Evolutionary conservation across 1,140 invertebrate genomes (phyloP).

Genomic region (Reticulitermes speratus): DNA sequence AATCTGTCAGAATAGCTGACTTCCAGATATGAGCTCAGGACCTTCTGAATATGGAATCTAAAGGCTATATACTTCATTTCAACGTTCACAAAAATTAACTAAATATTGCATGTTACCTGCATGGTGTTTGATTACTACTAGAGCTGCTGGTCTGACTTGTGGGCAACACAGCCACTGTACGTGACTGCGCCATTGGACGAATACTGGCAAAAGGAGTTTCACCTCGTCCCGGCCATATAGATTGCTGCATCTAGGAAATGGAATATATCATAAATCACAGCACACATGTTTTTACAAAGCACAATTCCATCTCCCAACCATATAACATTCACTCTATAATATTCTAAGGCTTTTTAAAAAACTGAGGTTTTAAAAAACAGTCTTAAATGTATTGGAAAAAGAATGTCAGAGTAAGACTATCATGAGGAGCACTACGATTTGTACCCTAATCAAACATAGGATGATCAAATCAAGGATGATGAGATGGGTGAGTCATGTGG

Average conservation of each 20-base stretch:
- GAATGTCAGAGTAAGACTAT: no score
- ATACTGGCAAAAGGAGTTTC: constrained; percentile 89
- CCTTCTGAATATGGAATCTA: no score
- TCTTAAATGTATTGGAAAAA: no score
- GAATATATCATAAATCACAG: background rate
- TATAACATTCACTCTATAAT: no score
- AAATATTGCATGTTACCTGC: background rate
- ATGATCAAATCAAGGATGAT: no score
- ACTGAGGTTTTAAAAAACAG: no score
- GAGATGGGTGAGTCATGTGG: no score
- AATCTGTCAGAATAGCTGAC: no score
- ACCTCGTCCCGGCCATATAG: constrained; percentile 57
- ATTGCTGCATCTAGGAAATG: constrained; percentile 31
- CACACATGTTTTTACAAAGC: background rate
- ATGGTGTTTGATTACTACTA: constrained; percentile 45
- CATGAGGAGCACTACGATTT: no score
- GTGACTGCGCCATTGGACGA: constrained; percentile 75
- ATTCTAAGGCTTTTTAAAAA: no score
- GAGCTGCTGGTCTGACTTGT: constrained; percentile 53
- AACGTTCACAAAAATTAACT: background rate
- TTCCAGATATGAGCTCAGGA: no score
- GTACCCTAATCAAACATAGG: no score
- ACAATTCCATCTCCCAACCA: background rate
- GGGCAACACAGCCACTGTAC: constrained; percentile 78
- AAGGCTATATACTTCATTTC: background rate